Evolutionary conservation across 1,140 invertebrate genomes (phyloP).

Genomic region (Maconellicoccus hirsutus): DNA sequence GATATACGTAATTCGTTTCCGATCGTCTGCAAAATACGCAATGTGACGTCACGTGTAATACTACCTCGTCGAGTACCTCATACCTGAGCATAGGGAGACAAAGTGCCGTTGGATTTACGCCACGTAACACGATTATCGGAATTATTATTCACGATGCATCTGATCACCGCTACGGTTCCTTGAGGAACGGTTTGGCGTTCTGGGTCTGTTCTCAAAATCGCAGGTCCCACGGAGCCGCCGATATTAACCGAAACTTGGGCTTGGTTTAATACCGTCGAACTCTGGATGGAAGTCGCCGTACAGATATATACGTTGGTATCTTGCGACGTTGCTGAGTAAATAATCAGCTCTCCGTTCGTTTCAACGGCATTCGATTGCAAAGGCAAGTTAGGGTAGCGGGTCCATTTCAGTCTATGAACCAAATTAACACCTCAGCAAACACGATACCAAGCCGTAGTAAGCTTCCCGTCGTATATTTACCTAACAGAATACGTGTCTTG

Average conservation of each 20-base stretch:
- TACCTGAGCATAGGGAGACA: conserved; percentile 50
- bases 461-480: too few species aligned
- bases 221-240: conserved; percentile 31
- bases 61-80: conserved; percentile 21
- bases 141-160: conserved; percentile 47
- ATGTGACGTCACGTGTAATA: background rate
- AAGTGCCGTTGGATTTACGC: conserved; percentile 55
- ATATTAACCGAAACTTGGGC: conserved; percentile 10
- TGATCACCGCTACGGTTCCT: conserved; percentile 60
- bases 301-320: conserved; percentile 77
- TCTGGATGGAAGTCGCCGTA: conserved; percentile 38
- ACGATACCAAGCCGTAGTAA: too few species aligned
- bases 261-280: conserved; percentile 22
- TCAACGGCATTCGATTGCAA: conserved; percentile 44
- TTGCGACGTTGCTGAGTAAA: conserved; percentile 48
- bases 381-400: conserved; percentile 39
- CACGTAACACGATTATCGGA: conserved; percentile 63
- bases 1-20: conserved; percentile 57
- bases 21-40: conserved; percentile 38
- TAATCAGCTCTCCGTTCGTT: conserved; percentile 56
- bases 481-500: too few species aligned
- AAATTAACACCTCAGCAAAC: too few species aligned
- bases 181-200: conserved; percentile 60
- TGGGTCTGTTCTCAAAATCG: conserved; percentile 48
- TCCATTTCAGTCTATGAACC: conserved; percentile 38